phyloP scores from a whole-genome alignment of 2,888 invertebrate species.

The Thecocarcelia acutangulata region DNA sequence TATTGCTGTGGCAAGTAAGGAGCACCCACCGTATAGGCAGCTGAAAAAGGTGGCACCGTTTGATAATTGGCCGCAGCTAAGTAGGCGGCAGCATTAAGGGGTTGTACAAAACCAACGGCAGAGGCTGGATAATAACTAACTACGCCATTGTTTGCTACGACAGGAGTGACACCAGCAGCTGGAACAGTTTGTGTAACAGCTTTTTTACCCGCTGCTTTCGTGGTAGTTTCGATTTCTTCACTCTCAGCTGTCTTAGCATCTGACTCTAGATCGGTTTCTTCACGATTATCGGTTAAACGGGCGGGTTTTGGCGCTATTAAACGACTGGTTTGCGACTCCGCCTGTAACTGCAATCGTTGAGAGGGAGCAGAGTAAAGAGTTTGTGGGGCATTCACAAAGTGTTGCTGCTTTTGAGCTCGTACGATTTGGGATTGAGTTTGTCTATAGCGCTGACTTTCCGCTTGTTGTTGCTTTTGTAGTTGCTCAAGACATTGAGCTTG shows the following conservation, averaged over 20 bases:
- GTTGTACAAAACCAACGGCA: conserved; percentile 75
- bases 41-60: conserved; percentile 46
- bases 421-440: conserved; percentile 13
- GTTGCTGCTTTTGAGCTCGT: conserved; percentile 13
- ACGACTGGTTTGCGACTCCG: conserved; percentile 40
- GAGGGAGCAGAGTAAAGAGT: conserved; percentile 2
- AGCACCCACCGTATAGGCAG: conserved; percentile 56
- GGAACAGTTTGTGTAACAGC: conserved; percentile 22
- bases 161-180: conserved; percentile 12
- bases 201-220: conserved; percentile 17
- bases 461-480: conserved; percentile 9
- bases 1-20: conserved; percentile 54
- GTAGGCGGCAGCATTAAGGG: conserved; percentile 57
- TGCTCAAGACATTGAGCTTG: conserved; percentile 28
- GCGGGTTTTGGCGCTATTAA: conserved; percentile 61
- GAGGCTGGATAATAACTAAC: conserved; percentile 74
- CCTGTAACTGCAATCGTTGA: conserved; percentile 5
- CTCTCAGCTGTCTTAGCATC: conserved; percentile 70
- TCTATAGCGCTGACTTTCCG: conserved; percentile 14
- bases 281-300: conserved; percentile 72
- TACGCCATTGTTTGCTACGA: conserved; percentile 62
- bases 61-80: conserved; percentile 20
- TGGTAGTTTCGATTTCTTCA: conserved; percentile 57
- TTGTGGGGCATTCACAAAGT: conserved; percentile 22
- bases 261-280: conserved; percentile 73